phyloP scores from a whole-genome alignment of 1,140 invertebrate species.

The Drosophila asahinai region DNA sequence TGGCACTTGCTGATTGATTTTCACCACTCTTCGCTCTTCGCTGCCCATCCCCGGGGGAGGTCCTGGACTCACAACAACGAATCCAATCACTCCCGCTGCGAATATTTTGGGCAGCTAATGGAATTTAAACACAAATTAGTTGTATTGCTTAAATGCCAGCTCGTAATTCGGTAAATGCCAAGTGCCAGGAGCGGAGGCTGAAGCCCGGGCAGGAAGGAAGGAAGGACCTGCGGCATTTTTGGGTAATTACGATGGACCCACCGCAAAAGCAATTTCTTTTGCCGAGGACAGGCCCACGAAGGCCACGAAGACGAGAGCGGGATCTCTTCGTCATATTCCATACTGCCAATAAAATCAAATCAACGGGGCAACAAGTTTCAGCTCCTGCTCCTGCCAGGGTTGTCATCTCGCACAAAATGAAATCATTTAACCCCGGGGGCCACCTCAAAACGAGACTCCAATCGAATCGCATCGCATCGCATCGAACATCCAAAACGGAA shows the following conservation, averaged over 20 bases:
- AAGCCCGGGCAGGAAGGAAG: background rate
- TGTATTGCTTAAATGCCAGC: constrained; percentile 69
- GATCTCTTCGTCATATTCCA: constrained; percentile 36
- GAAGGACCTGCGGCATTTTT: constrained; percentile 45
- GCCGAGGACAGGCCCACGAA: constrained; percentile 2
- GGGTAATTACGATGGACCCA: constrained; percentile 47
- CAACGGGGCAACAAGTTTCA: constrained; percentile 61
- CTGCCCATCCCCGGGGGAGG: background rate
- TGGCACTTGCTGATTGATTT: constrained; percentile 48
- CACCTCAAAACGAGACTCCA: constrained; percentile 30
- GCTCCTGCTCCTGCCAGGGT: constrained; percentile 27
- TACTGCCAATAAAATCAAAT: constrained; percentile 73
- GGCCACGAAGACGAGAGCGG: background rate
- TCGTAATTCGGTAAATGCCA: constrained; percentile 61
- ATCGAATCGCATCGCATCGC: constrained; percentile 5
- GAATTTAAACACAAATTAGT: constrained; percentile 78
- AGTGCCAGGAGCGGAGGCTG: constrained; percentile 25
- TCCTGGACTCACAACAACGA: background rate
- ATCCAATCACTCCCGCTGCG: constrained; percentile 41
- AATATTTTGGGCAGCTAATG: constrained; percentile 59
- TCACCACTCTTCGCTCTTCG: background rate
- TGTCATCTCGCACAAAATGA: constrained; percentile 62
- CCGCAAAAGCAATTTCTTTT: constrained; percentile 56
- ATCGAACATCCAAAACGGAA: constrained; percentile 27
- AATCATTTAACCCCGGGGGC: constrained; percentile 65